These are phyloP conservation scores for Poecile montanus DNA, from an alignment of 2,797 vertebrate species.

Conservation along the genomic window DNA sequence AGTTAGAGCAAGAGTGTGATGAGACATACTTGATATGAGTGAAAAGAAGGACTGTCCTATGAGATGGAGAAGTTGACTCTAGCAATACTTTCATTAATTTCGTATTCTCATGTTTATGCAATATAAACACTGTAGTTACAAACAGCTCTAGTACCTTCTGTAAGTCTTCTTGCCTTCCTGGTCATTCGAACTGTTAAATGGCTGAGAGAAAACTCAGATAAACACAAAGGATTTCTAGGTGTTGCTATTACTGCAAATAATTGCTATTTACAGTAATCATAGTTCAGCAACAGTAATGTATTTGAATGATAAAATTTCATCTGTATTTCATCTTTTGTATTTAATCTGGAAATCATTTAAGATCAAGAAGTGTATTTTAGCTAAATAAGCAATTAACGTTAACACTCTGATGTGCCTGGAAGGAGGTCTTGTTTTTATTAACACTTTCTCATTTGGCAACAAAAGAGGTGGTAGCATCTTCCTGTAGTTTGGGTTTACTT, in stretches of 20 bases:
- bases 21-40: neutral
- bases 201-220: neutral
- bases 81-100: neutral
- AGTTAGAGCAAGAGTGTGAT: neutral
- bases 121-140: neutral
- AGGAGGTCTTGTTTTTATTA: constrained; percentile 39
- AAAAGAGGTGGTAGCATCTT: neutral
- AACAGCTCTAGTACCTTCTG: neutral
- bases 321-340: neutral
- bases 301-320: neutral
- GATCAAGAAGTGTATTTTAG: neutral
- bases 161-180: neutral
- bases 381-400: neutral
- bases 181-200: neutral
- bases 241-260: neutral
- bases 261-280: neutral
- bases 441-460: neutral
- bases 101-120: neutral
- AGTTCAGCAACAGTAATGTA: neutral
- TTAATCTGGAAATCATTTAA: neutral
- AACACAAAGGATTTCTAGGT: neutral
- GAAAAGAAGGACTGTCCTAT: neutral
- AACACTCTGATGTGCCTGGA: neutral
- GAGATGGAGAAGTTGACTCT: neutral
- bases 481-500: neutral